Evolutionary conservation across 2,113 vertebrate genomes (phyloP).

Genomic region (Cheirogaleus medius): DNA sequence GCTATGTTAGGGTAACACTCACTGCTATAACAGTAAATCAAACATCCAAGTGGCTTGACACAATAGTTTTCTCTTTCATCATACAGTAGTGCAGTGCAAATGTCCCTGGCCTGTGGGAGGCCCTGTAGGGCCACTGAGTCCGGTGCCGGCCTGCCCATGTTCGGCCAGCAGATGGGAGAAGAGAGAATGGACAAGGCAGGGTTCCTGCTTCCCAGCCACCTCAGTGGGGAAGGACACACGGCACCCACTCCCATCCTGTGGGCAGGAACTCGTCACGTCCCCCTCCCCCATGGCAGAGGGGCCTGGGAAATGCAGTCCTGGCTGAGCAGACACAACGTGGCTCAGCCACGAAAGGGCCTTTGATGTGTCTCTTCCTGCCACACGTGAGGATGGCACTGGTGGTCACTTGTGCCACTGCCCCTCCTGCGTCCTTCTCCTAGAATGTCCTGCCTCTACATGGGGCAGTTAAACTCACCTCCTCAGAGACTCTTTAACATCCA

Average conservation of each 20-base stretch:
- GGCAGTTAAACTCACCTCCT: neutral
- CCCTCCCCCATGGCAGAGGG: neutral
- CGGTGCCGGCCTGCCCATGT: neutral
- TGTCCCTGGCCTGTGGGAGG: neutral
- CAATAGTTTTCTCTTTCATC: neutral
- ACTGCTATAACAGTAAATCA: neutral
- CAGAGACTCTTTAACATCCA: neutral
- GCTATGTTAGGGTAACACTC: neutral
- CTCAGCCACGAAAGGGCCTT: neutral
- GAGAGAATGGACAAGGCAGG: neutral
- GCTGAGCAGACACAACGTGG: neutral
- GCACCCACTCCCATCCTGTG: neutral
- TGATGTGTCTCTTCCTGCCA: neutral
- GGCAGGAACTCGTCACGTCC: neutral
- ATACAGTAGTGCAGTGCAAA: neutral
- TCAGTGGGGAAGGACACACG: too few species aligned
- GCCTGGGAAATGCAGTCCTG: neutral
- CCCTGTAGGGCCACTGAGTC: neutral
- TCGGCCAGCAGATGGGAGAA: neutral
- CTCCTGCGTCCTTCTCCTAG: neutral
- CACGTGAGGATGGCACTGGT: neutral
- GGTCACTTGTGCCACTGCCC: neutral
- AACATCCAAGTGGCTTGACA: neutral
- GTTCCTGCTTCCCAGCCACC: neutral
- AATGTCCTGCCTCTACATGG: neutral